Evolutionary conservation across 2,797 vertebrate genomes (phyloP), one percentile per base, ranked within the genome.

Genomic region (Rachycentron canadum): DNA sequence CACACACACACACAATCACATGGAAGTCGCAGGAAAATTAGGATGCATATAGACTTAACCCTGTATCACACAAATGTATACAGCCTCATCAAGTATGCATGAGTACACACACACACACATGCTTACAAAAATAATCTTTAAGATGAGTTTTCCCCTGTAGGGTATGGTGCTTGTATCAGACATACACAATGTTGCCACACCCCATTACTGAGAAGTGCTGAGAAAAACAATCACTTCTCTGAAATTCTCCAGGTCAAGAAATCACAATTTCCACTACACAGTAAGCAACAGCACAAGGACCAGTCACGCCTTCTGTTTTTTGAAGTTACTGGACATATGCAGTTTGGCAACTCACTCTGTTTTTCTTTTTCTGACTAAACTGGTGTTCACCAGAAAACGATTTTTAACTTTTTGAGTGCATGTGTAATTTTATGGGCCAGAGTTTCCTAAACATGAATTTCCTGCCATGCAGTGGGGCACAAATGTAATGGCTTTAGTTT

Each of bases 141-240:
- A 23, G 14, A 64, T 79, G 47, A 26, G 16, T 64, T 80, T 60
- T 10, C 41, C 30, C 52, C 69, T 19, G 23, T 26, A 43, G 77
- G 69, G 64, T 56, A n/a, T 64, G 14, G n/a, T 3, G 55, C 25
- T 28, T 17, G 71, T 50, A 56, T 79, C 38, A 64, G 50, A 70
- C 49, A 72, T 53, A 82, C 58, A 83, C 0, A 7, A 34, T 71
- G 50, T 88, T 88, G 76, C 80, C 65, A 70, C 80, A 84, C 23
- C 43, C 59, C 41, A 65, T 76, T 75, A 67, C 69, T 57, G 40
- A 77, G 69, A 87, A 87, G 52, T 43, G 47, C 58, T 71, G 60
- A 69, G 86, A 91, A 82, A 69, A 85, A 83, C 73, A 63, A 26
- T 57, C 74, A 71, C 72, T 73, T 73, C 53, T 68, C 25, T 40